Evolutionary conservation across 2,888 invertebrate genomes (phyloP).

Genomic region (Agapetus fuscipes): DNA sequence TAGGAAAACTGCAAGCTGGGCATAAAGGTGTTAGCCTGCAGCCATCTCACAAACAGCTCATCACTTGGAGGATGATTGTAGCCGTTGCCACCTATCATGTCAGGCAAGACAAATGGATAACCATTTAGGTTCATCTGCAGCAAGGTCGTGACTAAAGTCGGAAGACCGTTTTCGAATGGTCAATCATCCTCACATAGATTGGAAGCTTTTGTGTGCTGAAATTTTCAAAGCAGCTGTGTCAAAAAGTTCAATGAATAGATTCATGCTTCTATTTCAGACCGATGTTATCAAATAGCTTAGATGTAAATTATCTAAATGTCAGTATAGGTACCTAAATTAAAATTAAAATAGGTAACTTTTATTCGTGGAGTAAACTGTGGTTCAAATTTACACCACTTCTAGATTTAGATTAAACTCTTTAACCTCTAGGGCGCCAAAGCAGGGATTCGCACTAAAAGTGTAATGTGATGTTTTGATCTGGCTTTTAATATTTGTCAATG

Average conservation of each 20-base stretch:
- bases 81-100: slow-evolving; percentile 63
- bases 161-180: slow-evolving; percentile 55
- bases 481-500: too few relatives aligned
- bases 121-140: slow-evolving; percentile 35
- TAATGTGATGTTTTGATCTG: too few relatives aligned
- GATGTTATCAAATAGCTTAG: not conserved
- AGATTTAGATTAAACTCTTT: too few relatives aligned
- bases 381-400: too few relatives aligned
- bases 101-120: slow-evolving; percentile 59
- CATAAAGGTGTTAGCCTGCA: slow-evolving; percentile 66
- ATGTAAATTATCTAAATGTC: not conserved
- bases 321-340: too few relatives aligned
- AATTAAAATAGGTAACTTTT: too few relatives aligned
- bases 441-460: too few relatives aligned
- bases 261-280: not conserved
- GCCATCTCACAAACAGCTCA: slow-evolving; percentile 63
- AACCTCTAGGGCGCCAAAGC: too few relatives aligned
- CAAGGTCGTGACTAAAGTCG: slow-evolving; percentile 53
- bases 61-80: slow-evolving; percentile 42
- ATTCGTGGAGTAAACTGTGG: too few relatives aligned
- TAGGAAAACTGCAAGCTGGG: slow-evolving; percentile 69
- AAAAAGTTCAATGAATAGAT: not conserved
- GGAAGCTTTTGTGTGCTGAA: slow-evolving; percentile 52
- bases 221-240: not conserved
- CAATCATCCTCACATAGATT: slow-evolving; percentile 63